A percentile compares a stretch with the other conserved stretches of the same genome.
These are phyloP conservation scores for Syrphus vitripennis DNA, from an alignment of 2,888 invertebrate species.

Conservation along the genomic window DNA sequence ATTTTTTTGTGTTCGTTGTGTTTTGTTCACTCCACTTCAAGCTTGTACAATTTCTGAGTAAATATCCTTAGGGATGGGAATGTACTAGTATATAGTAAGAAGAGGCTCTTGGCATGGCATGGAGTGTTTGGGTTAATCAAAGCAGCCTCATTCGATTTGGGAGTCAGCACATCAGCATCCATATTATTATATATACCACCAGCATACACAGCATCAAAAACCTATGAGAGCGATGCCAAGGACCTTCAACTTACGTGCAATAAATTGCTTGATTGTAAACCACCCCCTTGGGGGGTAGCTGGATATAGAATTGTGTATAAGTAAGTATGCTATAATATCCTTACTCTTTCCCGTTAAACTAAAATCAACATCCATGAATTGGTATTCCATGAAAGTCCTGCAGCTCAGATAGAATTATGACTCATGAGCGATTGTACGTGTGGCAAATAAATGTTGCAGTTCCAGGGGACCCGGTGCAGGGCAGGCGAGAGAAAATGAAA, in stretches of 20 bases:
- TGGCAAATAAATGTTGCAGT: constrained; percentile 72
- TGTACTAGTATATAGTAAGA: constrained; percentile 25
- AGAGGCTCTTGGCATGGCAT: neutral
- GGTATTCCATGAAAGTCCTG: constrained; percentile 69
- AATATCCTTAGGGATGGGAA: constrained; percentile 49
- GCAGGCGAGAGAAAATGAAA: constrained; percentile 27
- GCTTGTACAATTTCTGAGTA: neutral
- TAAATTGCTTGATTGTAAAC: constrained; percentile 72
- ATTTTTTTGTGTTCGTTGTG: constrained; percentile 5
- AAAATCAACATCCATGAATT: constrained; percentile 60
- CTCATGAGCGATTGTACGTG: constrained; percentile 73
- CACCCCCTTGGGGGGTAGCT: constrained; percentile 58
- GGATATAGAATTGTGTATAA: neutral
- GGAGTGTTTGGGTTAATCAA: constrained; percentile 62
- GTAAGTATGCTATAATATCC: neutral
- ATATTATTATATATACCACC: neutral
- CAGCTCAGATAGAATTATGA: constrained; percentile 73
- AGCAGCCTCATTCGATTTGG: constrained; percentile 71
- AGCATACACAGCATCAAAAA: constrained; percentile 6
- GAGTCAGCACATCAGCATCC: constrained; percentile 30
- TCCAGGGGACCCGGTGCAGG: neutral
- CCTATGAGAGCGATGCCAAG: neutral
- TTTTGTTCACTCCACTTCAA: neutral
- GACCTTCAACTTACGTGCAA: constrained; percentile 70
- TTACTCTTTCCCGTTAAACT: neutral